Evolutionary conservation across 1,140 invertebrate genomes (phyloP), one percentile per base, ranked within the genome.

Genomic region (Antheraea mylitta): DNA sequence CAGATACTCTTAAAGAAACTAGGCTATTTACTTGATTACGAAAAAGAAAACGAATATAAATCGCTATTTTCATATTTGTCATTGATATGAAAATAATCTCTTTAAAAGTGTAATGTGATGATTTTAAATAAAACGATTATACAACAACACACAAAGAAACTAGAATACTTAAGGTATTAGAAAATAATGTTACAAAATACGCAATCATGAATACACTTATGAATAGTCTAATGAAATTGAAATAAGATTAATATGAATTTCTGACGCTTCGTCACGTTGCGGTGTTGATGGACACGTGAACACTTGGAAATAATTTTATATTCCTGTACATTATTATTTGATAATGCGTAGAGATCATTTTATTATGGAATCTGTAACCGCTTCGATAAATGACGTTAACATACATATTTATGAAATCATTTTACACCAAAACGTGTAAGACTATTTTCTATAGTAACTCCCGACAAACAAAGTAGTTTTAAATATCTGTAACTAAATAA

Each of bases 311-410:
- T 83, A 78, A 81, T 86, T 83, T 86, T 77, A 65, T 38, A 65
- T 48, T 45, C 64, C 38, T 65, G 38, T 65, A 79, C 69, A 70
- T 72, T 79, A 79, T 80, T 82, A 83, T 78, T 82, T 82, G 82
- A 80, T 77, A 81, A 85, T 90, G 74, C 79, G 83, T 79, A 79
- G 75, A 78, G 77, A 82, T 83, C 74, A 86, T 87, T 88, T 85
- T 81, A 89, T 88, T 88, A 88, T 90, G 88, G 45, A 89, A 90
- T 90, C 83, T 81, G 80, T 86, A 83, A 85, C 72, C 78, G 72
- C 64, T 68, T 68, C 69, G 74, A 81, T 84, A 82, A 81, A n/a
- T n/a, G n/a, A n/a, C n/a, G n/a, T n/a, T n/a, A 78, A 65, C 87
- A 86, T 89, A 87, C 77, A 78, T 71, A 78, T 80, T 81, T 83